Evolutionary conservation across 2,113 vertebrate genomes (phyloP).

Genomic region (Heteronetta atricapilla): DNA sequence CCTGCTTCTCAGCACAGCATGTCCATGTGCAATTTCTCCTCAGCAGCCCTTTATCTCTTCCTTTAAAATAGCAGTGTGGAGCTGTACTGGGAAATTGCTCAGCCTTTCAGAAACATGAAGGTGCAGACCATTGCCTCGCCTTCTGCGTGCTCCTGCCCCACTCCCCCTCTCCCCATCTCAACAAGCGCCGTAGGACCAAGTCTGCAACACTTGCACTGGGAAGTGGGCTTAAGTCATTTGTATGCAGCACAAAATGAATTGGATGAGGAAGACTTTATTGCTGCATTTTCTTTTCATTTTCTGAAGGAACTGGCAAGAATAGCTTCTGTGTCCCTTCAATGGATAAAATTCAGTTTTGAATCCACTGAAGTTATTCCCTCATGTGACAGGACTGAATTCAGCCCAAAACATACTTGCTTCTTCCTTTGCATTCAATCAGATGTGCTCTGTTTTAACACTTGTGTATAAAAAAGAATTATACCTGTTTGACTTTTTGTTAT

Average conservation of each 20-base stretch:
- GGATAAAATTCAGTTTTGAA: neutral
- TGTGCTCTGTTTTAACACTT: constrained; percentile 2
- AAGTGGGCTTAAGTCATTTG: neutral
- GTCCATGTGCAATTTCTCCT: constrained; percentile 33
- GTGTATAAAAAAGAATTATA: constrained; percentile 17
- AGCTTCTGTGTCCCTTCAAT: neutral
- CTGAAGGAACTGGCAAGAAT: neutral
- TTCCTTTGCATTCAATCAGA: constrained; percentile 18
- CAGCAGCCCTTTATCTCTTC: neutral
- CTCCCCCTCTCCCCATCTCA: neutral
- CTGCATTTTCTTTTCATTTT: neutral
- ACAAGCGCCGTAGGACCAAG: neutral
- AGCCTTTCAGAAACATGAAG: neutral
- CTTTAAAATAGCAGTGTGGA: constrained; percentile 19
- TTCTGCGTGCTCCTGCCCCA: neutral
- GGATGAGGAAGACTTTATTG: neutral
- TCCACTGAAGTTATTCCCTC: neutral
- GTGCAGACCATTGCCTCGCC: neutral
- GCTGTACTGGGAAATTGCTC: constrained; percentile 26
- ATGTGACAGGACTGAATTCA: neutral
- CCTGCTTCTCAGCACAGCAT: constrained; percentile 17
- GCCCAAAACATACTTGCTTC: neutral
- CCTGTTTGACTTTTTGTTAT: constrained; percentile 22
- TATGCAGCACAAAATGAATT: neutral
- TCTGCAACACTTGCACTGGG: neutral